phyloP scores from a whole-genome alignment of 2,797 vertebrate species.

The Diplodus sargus region DNA sequence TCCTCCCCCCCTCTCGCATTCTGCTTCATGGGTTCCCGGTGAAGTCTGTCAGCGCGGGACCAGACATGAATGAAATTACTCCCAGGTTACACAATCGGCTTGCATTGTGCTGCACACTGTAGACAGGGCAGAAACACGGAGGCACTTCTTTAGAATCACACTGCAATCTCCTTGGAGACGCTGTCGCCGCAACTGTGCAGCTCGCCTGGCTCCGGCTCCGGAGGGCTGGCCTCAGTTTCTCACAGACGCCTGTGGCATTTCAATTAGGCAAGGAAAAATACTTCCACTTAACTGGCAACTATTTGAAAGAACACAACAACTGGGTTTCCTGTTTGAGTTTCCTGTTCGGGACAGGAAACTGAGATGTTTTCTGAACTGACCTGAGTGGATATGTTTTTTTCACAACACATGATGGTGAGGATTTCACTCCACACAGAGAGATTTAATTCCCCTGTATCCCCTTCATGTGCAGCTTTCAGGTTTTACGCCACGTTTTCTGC shows the following conservation, averaged over 20 bases:
- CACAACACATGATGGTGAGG: background rate
- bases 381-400: constrained; percentile 14
- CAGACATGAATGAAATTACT: constrained; percentile 58
- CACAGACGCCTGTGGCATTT: constrained; percentile 75
- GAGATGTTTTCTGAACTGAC: constrained; percentile 2
- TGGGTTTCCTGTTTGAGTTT: constrained; percentile 39
- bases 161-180: constrained; percentile 76
- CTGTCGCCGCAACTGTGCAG: constrained; percentile 62
- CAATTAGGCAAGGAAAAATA: constrained; percentile 72
- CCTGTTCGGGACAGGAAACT: constrained; percentile 23
- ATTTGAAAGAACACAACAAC: constrained; percentile 11
- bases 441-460: constrained; percentile 37
- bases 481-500: constrained; percentile 17
- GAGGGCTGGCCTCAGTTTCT: constrained; percentile 65
- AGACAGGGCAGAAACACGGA: constrained; percentile 41
- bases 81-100: constrained; percentile 46
- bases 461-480: constrained; percentile 19
- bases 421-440: background rate
- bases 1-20: constrained; percentile 5
- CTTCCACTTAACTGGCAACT: constrained; percentile 41
- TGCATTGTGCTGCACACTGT: constrained; percentile 69
- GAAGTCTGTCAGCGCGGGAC: constrained; percentile 32
- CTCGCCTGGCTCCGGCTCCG: constrained; percentile 59
- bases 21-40: constrained; percentile 21
- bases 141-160: constrained; percentile 52